These are phyloP conservation scores for Drosophila rhopaloa DNA, from an alignment of 1,140 invertebrate genomes.

Conservation along the genomic window DNA sequence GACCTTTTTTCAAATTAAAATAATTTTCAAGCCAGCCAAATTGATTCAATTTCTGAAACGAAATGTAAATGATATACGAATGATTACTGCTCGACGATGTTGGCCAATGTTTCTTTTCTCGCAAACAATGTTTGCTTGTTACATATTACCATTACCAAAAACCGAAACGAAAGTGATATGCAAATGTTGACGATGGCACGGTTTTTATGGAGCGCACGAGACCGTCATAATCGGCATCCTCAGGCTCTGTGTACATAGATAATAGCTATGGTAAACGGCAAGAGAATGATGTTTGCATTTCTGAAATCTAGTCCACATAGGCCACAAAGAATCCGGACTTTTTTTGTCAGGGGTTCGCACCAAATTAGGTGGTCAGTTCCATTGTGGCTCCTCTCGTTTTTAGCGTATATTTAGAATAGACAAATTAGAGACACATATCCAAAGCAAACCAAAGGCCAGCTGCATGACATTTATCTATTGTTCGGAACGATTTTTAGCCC, in stretches of 20 bases:
- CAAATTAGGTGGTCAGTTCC: constrained; percentile 55
- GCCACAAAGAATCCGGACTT: constrained; percentile 1
- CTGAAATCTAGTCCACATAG: constrained; percentile 20
- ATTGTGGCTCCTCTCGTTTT: constrained; percentile 15
- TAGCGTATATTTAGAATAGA: constrained; percentile 65
- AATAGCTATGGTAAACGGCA: constrained; percentile 33
- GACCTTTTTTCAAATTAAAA: no score
- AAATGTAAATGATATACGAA: not conserved
- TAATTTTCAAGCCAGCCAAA: no score
- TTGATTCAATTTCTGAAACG: no score
- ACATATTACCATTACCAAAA: constrained; percentile 52
- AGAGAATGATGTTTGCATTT: constrained; percentile 22
- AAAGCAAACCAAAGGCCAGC: constrained; percentile 49
- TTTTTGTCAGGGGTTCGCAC: constrained; percentile 1
- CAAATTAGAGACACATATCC: constrained; percentile 63
- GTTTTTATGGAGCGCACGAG: constrained; percentile 58
- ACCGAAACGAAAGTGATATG: constrained; percentile 71
- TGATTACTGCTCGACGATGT: not conserved
- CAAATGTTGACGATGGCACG: constrained; percentile 67
- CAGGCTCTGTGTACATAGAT: constrained; percentile 27
- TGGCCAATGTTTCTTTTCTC: constrained; percentile 11
- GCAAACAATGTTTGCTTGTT: constrained; percentile 42
- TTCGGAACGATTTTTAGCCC: constrained; percentile 48
- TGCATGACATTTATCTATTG: constrained; percentile 74
- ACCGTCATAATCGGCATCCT: constrained; percentile 42